These are phyloP conservation scores for Alfaro cultratus DNA, from an alignment of 2,797 vertebrate genomes.

Conservation along the genomic window DNA sequence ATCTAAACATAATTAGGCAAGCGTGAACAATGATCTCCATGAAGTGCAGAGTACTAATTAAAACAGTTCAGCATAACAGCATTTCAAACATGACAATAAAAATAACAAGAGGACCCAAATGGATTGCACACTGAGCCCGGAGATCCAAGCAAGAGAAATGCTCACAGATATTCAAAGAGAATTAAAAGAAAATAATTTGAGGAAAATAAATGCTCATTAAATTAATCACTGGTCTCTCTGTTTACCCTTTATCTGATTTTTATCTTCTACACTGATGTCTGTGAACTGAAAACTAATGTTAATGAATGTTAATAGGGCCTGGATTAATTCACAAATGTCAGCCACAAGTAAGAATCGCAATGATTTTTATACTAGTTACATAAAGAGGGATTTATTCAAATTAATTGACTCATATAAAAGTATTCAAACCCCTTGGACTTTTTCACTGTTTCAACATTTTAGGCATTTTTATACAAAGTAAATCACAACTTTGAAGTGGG, in stretches of 20 bases:
- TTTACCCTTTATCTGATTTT: constrained; percentile 31
- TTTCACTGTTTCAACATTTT: background rate
- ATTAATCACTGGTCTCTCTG: constrained; percentile 42
- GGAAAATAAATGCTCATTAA: constrained; percentile 50
- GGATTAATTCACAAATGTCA: constrained; percentile 37
- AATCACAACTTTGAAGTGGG: background rate
- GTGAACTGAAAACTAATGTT: constrained; percentile 43
- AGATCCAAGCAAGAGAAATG: constrained; percentile 47
- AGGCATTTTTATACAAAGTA: background rate
- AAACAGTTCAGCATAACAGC: constrained; percentile 81
- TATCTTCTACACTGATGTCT: constrained; percentile 15
- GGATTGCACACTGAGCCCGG: constrained; percentile 68
- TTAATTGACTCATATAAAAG: background rate
- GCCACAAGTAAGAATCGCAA: constrained; percentile 23
- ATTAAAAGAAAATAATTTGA: constrained; percentile 48
- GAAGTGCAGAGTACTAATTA: constrained; percentile 83
- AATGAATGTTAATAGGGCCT: constrained; percentile 7
- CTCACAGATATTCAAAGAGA: constrained; percentile 60
- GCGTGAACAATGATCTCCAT: constrained; percentile 82
- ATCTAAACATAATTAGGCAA: constrained; percentile 82
- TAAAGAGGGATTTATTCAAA: background rate
- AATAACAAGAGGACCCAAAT: constrained; percentile 78
- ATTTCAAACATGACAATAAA: constrained; percentile 80
- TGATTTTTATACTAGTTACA: constrained; percentile 20
- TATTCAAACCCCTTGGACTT: background rate